phyloP scores from a whole-genome alignment of 2,888 invertebrate species.

The Mythimna vitellina region DNA sequence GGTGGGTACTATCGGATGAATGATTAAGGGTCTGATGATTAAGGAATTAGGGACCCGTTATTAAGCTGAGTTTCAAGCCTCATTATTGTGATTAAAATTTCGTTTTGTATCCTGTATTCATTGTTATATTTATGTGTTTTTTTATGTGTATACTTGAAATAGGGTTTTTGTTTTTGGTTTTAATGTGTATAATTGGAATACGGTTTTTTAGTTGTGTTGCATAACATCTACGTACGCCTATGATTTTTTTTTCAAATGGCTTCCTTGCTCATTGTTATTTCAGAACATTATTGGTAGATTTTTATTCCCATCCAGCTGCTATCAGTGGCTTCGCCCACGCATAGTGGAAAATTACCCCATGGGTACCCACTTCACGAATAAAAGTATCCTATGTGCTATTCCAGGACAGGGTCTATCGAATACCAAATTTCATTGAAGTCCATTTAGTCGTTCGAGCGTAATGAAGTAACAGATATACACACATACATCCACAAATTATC shows the following conservation, averaged over 20 bases:
- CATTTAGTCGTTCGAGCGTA: too few relatives aligned
- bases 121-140: constrained; percentile 1
- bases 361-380: too few relatives aligned
- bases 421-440: too few relatives aligned
- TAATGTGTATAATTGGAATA: neutral
- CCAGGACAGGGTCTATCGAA: too few relatives aligned
- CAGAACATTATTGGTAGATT: neutral
- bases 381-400: too few relatives aligned
- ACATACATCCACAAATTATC: too few relatives aligned
- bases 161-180: too few relatives aligned
- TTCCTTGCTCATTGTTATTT: neutral
- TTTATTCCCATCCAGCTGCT: too few relatives aligned
- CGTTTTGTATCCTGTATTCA: constrained; percentile 3
- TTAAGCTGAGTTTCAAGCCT: constrained; percentile 29
- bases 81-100: constrained; percentile 30
- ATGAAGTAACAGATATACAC: too few relatives aligned
- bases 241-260: neutral
- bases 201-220: neutral
- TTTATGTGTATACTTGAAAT: neutral
- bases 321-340: too few relatives aligned
- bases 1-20: constrained; percentile 20
- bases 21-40: constrained; percentile 1
- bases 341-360: too few relatives aligned
- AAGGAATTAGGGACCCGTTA: constrained; percentile 32
- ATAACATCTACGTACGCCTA: too few relatives aligned